These are phyloP conservation scores for Mallotus villosus DNA, from an alignment of 2,797 vertebrate genomes.

Conservation along the genomic window DNA sequence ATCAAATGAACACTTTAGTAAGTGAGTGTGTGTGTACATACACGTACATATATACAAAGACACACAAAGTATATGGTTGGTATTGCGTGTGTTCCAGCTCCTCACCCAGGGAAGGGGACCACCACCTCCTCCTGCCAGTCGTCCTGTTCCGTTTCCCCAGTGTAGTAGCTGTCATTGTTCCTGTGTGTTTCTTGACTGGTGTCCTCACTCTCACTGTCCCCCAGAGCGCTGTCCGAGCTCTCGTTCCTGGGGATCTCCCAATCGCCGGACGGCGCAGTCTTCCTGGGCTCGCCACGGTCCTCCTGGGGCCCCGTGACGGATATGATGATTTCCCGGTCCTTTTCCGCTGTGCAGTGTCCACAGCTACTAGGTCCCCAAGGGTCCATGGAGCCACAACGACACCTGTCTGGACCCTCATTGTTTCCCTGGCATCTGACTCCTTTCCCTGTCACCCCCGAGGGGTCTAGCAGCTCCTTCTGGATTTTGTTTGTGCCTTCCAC, in stretches of 20 bases:
- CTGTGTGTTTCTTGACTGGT: constrained; percentile 75
- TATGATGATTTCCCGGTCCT: constrained; percentile 82
- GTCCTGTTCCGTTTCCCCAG: constrained; percentile 80
- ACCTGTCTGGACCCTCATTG: constrained; percentile 58
- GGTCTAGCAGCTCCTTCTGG: constrained; percentile 55
- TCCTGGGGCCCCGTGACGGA: constrained; percentile 78
- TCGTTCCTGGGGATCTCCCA: constrained; percentile 99
- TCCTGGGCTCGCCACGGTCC: constrained; percentile 79
- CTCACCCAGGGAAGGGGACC: constrained; percentile 92
- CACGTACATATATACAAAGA: neutral
- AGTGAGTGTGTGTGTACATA: neutral
- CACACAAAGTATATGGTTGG: neutral
- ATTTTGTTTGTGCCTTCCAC: constrained; percentile 36
- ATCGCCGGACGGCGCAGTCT: constrained; percentile 75
- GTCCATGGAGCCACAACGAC: constrained; percentile 77
- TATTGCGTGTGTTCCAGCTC: neutral
- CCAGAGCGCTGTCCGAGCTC: constrained; percentile 97
- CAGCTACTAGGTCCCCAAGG: constrained; percentile 73
- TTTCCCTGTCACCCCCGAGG: constrained; percentile 38
- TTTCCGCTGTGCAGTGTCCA: constrained; percentile 82
- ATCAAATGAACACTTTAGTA: neutral
- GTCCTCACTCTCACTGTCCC: constrained; percentile 98
- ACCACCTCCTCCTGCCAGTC: constrained; percentile 96
- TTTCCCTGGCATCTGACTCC: constrained; percentile 19
- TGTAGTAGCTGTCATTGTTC: constrained; percentile 75